Base-by-base conservation (phyloP, 2,113 vertebrate genomes). In the Spheniscus mendiculus region DNA sequence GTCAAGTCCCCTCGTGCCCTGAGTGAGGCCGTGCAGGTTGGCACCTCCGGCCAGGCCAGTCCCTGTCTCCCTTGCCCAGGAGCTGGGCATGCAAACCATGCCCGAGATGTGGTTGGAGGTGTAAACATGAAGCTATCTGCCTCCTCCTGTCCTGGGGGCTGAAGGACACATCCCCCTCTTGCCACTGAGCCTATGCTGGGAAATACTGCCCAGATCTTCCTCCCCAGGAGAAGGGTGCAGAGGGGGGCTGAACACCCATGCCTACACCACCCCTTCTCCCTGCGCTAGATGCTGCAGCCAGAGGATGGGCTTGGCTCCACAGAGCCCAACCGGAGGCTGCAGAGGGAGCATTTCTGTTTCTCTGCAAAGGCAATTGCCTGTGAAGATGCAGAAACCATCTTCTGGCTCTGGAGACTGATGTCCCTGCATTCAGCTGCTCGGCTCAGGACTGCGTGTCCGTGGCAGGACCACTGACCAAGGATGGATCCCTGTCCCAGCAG, bases 391-490 rank as follows among this genome's bases (percentile, higher is more conserved):
- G 65, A 70, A 90, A 38, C 29, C 27, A 44, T 40, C 34, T 71
- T 71, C 44, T 74, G 32, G n/a, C 59, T 87, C 42, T 63, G 50
- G 44, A 84, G 19, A 44, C 7, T 69, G 69, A 66, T 45, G 15
- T 72, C 34, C 22, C 56, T 82, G 52, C 38, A 21, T 85, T 87
- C 36, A 89, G 34, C n/a, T 2, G 0, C 63, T 80, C 1, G 2
- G 14, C 52, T 82, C 53, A 67, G 53, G 59, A 16, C 42, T 81
- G 8, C 5, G 1, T 74, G 38, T 52, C 81, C 0, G 0, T 45
- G 26, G 44, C 25, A 85, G 49, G 47, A 36, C 23, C 21, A 6
- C 50, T 2, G 10, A 77, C 44, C 58, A 76, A n/a, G 52, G 56
- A 45, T 27, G 61, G 56, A 61, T 23, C 49, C 2, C 2, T 63